Evolutionary conservation across 92 coral and sea anemone species (phyloP), one percentile per base, ranked within the genome.

Genomic region (Pocillopora grandis): DNA sequence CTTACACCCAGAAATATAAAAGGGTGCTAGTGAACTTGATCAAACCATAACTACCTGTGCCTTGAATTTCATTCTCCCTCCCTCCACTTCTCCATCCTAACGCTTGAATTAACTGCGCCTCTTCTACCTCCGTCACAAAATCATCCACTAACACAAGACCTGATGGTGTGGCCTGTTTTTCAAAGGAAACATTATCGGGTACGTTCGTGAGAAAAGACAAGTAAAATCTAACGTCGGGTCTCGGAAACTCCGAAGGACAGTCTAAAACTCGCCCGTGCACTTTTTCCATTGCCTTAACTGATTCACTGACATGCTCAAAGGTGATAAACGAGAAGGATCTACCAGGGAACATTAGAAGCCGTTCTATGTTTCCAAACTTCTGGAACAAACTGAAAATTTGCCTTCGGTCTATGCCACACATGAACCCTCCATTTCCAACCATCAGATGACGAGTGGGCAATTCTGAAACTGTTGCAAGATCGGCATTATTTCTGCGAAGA

Each of bases 371-470:
- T 33, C 99, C 99, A 88, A 86, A 94, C 48, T 80, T 86, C 83
- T 87, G 74, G 72, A 97, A 94, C 80, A 94, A 78, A 52, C 78
- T 80, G 72, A 84, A 71, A 27, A 97, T 81, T 59, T 89, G 94
- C 56, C 68, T 85, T 31, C 99, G 87, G 60, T 97, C 82, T 2
- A 94, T 72, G 8, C 99, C 99, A 71, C 98, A 95, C 95, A 92
- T 94, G 48, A 97, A 61, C 6, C 99, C 99, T 21, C 99, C 99
- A 85, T 97, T 97, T 71, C 95, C 95, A 49, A 97, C 91, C 71
- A 97, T 77, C 77, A 97, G 74, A 82, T 97, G 94, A 37, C 90
- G 75, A 58, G 99, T 92, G 3, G 99, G 97, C 33, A 71, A 81
- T 56, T 87, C 86, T 35, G 98, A 94, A 48, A 97, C 48, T 23